Evolutionary conservation across 1,140 invertebrate species (phyloP).

Genomic region (Myzus persicae): DNA sequence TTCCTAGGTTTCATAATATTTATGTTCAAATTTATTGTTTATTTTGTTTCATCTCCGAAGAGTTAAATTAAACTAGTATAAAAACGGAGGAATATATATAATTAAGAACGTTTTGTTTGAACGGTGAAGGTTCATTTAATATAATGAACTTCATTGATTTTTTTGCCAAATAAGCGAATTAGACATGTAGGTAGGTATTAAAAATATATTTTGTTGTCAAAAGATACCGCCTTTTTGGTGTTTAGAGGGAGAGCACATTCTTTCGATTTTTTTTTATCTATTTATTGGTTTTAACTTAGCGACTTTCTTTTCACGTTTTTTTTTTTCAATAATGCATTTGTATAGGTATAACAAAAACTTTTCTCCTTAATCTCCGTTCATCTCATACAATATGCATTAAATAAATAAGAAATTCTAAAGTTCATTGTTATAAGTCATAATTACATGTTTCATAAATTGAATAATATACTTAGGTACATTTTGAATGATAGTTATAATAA

Average conservation of each 20-base stretch:
- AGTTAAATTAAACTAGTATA: too few relatives aligned
- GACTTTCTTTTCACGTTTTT: not conserved
- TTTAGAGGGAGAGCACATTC: not conserved
- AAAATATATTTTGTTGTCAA: not conserved
- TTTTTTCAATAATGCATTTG: not conserved
- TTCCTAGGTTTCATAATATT: not conserved
- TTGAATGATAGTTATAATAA: not conserved
- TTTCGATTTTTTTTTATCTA: not conserved
- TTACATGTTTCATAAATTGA: not conserved
- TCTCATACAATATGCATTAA: not conserved
- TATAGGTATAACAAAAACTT: not conserved
- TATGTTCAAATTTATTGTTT: not conserved
- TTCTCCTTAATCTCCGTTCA: not conserved
- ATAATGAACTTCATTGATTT: slow-evolving; percentile 24
- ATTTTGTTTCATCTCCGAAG: not conserved
- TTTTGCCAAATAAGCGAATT: slow-evolving; percentile 32
- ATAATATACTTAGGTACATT: not conserved
- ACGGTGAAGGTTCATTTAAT: not conserved
- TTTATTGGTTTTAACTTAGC: not conserved
- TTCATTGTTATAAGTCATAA: not conserved
- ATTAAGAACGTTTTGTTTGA: not conserved
- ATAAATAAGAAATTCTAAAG: not conserved
- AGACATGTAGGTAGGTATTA: not conserved
- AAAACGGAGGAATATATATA: not conserved
- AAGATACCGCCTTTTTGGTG: slow-evolving; percentile 21